Conservation (phyloP, 2,888 invertebrate genomes). For the Graphium colonna region DNA sequence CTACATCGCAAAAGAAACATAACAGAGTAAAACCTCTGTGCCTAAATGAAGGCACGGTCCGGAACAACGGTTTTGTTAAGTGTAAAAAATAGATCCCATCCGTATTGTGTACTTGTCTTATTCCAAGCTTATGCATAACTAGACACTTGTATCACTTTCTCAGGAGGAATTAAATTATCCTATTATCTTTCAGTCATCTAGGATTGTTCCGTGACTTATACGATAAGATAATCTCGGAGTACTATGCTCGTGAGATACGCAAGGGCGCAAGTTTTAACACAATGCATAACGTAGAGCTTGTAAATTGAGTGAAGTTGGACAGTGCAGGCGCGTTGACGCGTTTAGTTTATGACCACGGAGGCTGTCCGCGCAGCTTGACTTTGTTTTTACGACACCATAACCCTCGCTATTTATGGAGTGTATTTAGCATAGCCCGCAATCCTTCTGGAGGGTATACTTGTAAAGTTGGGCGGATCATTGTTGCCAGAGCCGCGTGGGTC, state of each 20-base stretch:
- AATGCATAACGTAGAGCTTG: slow-evolving; percentile 19
- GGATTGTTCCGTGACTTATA: slow-evolving; percentile 16
- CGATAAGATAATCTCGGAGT: slow-evolving; percentile 15
- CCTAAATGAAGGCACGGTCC: too few species aligned
- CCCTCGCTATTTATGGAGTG: slow-evolving; percentile 65
- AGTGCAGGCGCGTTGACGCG: slow-evolving; percentile 46
- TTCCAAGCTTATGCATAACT: too few species aligned
- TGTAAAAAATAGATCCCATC: too few species aligned
- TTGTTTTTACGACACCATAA: slow-evolving; percentile 74
- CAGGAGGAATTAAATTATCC: background rate
- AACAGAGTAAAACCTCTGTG: too few species aligned
- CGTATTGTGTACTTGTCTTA: too few species aligned
- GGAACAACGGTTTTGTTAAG: too few species aligned
- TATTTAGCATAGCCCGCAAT: slow-evolving; percentile 67
- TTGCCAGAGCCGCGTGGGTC: slow-evolving; percentile 55
- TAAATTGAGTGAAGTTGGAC: slow-evolving; percentile 15
- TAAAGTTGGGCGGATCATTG: slow-evolving; percentile 51
- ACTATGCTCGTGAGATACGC: slow-evolving; percentile 2
- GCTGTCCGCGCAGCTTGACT: slow-evolving; percentile 71
- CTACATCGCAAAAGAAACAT: too few species aligned
- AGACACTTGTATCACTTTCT: background rate
- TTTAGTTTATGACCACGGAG: slow-evolving; percentile 54
- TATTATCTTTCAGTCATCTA: slow-evolving; percentile 12
- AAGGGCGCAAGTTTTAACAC: slow-evolving; percentile 8
- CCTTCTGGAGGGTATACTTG: slow-evolving; percentile 62